Evolutionary conservation across 2,113 vertebrate species (phyloP).

Genomic region (Malaclemys terrapin): DNA sequence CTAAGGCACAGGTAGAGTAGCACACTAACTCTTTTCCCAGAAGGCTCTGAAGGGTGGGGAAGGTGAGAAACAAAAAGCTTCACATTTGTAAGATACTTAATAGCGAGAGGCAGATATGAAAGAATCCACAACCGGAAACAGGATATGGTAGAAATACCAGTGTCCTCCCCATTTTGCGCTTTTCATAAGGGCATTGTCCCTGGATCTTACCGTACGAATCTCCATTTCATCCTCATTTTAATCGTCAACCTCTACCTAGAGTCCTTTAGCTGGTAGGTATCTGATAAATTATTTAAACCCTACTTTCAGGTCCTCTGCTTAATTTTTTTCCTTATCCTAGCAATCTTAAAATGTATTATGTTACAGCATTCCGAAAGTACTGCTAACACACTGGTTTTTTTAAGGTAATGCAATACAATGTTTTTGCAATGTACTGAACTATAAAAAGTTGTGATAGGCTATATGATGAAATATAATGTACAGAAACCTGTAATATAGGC

Average conservation of each 20-base stretch:
- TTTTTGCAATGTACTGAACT: not conserved
- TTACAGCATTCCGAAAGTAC: not conserved
- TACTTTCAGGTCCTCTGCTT: not conserved
- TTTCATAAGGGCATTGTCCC: not conserved
- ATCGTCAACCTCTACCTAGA: no score
- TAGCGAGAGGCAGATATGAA: not conserved
- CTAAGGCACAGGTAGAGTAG: not conserved
- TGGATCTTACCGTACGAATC: not conserved
- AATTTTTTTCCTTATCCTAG: not conserved
- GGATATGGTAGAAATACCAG: not conserved
- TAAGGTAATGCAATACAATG: not conserved
- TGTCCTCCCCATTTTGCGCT: not conserved
- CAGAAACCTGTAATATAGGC: not conserved
- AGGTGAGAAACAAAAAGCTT: not conserved
- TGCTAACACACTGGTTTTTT: not conserved
- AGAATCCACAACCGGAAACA: not conserved
- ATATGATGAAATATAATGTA: not conserved
- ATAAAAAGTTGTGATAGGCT: not conserved
- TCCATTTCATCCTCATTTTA: no score
- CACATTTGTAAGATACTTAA: not conserved
- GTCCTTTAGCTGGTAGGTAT: no score
- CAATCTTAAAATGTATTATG: not conserved
- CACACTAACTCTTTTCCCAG: not conserved
- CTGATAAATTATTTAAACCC: no score
- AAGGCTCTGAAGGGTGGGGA: not conserved